Evolutionary conservation across 2,113 vertebrate genomes (phyloP), one percentile per base, ranked within the genome.

Genomic region (Phaethornis superciliosus): DNA sequence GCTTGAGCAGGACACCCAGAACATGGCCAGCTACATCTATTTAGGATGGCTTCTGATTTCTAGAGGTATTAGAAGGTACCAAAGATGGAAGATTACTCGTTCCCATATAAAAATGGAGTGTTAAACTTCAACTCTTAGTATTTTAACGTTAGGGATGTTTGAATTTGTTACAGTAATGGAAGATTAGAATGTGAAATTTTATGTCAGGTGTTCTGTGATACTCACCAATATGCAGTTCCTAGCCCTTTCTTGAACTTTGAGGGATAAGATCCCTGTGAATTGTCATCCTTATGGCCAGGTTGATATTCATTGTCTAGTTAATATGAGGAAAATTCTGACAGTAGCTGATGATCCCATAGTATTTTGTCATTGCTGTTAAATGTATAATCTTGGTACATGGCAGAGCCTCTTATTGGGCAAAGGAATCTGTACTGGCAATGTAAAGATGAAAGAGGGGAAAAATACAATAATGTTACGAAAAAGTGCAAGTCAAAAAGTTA

Each of bases 21-120:
- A 5, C 2, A 1, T 40, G 16, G 33, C 22, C 51, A 60, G 4
- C 7, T 46, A 0, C 42, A 33, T 59, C 30, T 56, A 1, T 52
- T 74, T 64, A 47, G 46, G n/a, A 24, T 84, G 51, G 15, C 28
- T 88, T 87, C 42, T 83, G n/a, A 13, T 71, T 76, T 64, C 28
- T 70, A 24, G 79, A 74, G 32, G 14, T 88, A 21, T 40, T 88
- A 16, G 28, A 56, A 65, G 56, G 32, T 37, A 59, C 35, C 5
- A 64, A 70, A 22, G 20, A 42, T 27, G 77, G 33, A 69, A 81
- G 40, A 68, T 33, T 40, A n/a, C 22, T 77, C n/a, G 4, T 37
- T 90, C 56, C 46, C 17, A 4, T 60, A 44, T 60, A 44, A 85
- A 81, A 88, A 46, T 7, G 40, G 46, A 32, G 14, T 56, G 23